Percentiles rank a stretch among this genome's conserved stretches.
Conservation (phyloP, 2,113 vertebrate species). For the Bagarius yarrelli region DNA sequence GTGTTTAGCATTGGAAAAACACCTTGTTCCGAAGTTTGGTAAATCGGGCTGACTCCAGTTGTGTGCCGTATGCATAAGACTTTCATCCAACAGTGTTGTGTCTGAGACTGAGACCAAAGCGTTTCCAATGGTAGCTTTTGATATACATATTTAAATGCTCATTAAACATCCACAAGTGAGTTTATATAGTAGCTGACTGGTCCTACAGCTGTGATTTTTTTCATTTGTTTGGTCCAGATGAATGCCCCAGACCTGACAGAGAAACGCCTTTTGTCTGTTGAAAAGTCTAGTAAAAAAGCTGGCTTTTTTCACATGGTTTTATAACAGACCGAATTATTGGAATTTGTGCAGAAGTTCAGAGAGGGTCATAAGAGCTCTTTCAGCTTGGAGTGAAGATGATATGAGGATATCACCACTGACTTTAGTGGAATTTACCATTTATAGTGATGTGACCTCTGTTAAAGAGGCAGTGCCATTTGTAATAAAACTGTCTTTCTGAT, state of each 20-base stretch:
- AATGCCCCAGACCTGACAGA: conserved; percentile 23
- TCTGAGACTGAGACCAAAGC: too few species aligned
- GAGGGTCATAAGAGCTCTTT: neutral
- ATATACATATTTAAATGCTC: neutral
- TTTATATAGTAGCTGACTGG: conserved; percentile 38
- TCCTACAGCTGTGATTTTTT: conserved; percentile 11
- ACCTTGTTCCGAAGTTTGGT: too few species aligned
- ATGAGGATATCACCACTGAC: neutral
- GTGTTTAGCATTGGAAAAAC: too few species aligned
- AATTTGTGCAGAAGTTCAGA: neutral
- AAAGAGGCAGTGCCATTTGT: neutral
- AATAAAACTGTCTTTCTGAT: neutral
- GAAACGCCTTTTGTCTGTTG: conserved; percentile 4
- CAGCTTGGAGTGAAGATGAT: neutral
- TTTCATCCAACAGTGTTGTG: too few species aligned
- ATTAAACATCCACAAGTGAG: neutral
- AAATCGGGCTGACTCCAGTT: too few species aligned
- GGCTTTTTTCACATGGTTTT: conserved; percentile 11
- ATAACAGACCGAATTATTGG: conserved; percentile 33
- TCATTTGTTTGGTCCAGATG: conserved; percentile 17
- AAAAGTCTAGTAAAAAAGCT: conserved; percentile 37
- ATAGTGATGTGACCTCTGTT: neutral
- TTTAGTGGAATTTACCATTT: neutral
- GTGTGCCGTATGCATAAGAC: too few species aligned
- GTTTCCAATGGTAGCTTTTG: neutral